Base-by-base conservation (phyloP, 2,113 vertebrate genomes). In the Odocoileus virginianus region DNA sequence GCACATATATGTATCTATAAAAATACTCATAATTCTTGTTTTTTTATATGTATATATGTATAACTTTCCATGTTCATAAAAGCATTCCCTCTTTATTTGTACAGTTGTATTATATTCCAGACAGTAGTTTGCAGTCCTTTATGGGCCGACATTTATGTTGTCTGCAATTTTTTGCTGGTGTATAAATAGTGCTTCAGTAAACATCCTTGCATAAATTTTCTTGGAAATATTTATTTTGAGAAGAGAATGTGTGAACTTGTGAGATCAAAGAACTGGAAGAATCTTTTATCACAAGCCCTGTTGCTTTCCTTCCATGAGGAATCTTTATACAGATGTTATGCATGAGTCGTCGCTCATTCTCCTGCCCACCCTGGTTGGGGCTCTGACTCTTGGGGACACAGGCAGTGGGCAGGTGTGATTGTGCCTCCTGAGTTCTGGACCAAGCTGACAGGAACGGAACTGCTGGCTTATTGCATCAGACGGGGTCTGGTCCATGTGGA, bases 81-180 rank as follows among this genome's bases (percentile, higher is more conserved):
- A 12, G 25, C 0, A 2, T 7, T 13, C n/a, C 55, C 14, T 43
- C 17, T 36, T 13, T 8, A 30, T 55, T 25, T 14, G 16, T 3
- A 40, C 6, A 43, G 78, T 79, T 47, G 2, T 21, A 2, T 52
- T 9, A 1, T 54, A 14, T 14, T 82, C 54, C 71, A n/a, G 27
- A 23, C 2, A 7, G 43, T 33, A 21, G 57, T 3, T 7, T 0
- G 0, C 7, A 0, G 0, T 14, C 1, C 12, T 52, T n/a, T 3
- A 11, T 13, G 11, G 25, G 5, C 2, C 3, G 50, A 3, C 13
- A 17, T n/a, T 23, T 6, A 2, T 3, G 23, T 21, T 4, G 28
- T 8, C 60, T 9, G 13, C 6, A 1, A 0, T n/a, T 27, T 81
- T 64, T 43, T 50, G 25, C 87, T 52, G 6, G 45, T 15, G 3